Evolutionary conservation across 2,113 vertebrate genomes (phyloP).

Genomic region (Rhinoptilus africanus): DNA sequence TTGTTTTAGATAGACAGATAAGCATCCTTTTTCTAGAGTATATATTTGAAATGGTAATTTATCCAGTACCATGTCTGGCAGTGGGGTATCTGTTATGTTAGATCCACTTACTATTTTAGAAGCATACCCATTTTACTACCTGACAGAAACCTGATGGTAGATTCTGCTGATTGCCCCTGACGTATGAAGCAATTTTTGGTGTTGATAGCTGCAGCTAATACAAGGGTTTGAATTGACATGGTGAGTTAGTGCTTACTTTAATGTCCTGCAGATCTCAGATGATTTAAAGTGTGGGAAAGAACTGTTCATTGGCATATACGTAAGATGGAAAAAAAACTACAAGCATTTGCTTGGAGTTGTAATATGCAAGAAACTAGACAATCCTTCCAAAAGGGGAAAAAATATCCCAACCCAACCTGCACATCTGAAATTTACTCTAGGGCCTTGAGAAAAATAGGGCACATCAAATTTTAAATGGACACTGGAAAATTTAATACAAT

Average conservation of each 20-base stretch:
- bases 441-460: not conserved
- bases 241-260: not conserved
- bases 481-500: not conserved
- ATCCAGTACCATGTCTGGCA: not conserved
- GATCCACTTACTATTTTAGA: not conserved
- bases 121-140: not conserved
- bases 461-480: conserved; percentile 33
- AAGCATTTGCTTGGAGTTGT: conserved; percentile 10
- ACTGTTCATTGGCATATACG: not conserved
- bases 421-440: not conserved
- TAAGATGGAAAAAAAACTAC: not conserved
- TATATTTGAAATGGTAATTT: not conserved
- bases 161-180: not conserved
- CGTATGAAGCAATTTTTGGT: not conserved
- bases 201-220: not conserved
- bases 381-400: conserved; percentile 33
- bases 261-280: not conserved
- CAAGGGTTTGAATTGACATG: not conserved
- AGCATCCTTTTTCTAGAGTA: not conserved
- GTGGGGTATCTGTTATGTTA: not conserved
- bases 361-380: conserved; percentile 18
- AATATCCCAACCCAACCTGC: not conserved
- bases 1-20: not conserved
- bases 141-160: not conserved
- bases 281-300: conserved; percentile 41